phyloP scores from a whole-genome alignment of 2,888 invertebrate species.

The Chymomyza procnemis region DNA sequence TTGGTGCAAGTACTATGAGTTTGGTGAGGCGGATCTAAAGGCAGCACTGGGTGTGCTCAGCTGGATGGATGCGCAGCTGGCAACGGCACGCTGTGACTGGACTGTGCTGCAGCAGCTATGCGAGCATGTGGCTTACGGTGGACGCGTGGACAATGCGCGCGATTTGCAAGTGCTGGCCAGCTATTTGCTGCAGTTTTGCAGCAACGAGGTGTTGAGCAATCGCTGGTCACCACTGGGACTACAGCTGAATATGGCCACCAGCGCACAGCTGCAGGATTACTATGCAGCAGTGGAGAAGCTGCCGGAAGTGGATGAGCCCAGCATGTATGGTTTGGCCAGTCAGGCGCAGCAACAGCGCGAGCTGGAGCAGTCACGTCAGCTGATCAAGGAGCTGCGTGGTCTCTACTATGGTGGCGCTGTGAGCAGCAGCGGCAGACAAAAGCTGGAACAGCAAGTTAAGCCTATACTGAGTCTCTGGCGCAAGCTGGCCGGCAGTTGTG shows the following conservation, averaged over 20 bases:
- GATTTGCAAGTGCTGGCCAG: conserved; percentile 80
- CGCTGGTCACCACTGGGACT: conserved; percentile 81
- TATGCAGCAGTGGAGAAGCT: conserved; percentile 71
- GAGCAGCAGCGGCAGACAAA: conserved; percentile 39
- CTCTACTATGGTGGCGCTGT: conserved; percentile 53
- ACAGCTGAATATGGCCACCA: conserved; percentile 72
- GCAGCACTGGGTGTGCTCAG: conserved; percentile 83
- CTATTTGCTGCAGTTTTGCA: conserved; percentile 83
- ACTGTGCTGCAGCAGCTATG: conserved; percentile 87
- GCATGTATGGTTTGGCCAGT: conserved; percentile 75
- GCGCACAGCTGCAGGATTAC: conserved; percentile 75
- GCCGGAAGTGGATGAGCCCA: conserved; percentile 75
- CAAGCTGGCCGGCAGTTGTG: conserved; percentile 81
- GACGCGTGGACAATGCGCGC: conserved; percentile 88
- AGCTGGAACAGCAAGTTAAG: conserved; percentile 82
- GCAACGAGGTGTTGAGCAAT: conserved; percentile 81
- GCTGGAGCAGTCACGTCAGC: conserved; percentile 67
- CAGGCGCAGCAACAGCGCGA: conserved; percentile 75
- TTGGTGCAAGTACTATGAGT: conserved; percentile 94
- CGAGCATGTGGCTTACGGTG: conserved; percentile 90
- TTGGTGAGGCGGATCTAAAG: conserved; percentile 88
- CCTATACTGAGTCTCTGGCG: conserved; percentile 91
- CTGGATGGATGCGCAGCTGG: conserved; percentile 68
- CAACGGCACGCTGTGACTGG: conserved; percentile 81
- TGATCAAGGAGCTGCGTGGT: conserved; percentile 72